Percentiles rank a stretch among this genome's conserved stretches.
These are phyloP conservation scores for Drosophila sechellia DNA, from an alignment of 1,140 invertebrate genomes.

Conservation along the genomic window DNA sequence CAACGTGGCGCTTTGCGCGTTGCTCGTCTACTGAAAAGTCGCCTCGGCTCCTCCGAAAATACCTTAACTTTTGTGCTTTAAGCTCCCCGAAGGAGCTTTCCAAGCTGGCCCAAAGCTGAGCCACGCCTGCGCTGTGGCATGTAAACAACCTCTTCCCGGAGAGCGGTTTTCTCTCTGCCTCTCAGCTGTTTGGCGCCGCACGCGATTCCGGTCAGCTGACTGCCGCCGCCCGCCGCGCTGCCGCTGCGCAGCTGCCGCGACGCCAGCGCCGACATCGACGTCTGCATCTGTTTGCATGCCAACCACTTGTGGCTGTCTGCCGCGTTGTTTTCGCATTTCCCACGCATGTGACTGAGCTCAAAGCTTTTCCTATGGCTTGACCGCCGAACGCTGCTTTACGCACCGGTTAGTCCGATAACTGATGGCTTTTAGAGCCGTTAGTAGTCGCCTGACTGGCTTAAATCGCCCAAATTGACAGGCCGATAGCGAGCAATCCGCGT, in stretches of 20 bases:
- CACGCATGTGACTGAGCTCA: slow-evolving; percentile 34
- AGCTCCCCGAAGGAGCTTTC: slow-evolving; percentile 37
- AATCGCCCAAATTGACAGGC: slow-evolving; percentile 3
- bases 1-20: slow-evolving; percentile 66
- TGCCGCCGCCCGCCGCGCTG: background rate
- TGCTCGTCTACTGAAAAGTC: slow-evolving; percentile 60
- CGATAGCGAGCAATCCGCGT: slow-evolving; percentile 17
- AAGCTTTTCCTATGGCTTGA: slow-evolving; percentile 13
- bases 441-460: slow-evolving; percentile 11
- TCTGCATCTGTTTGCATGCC: slow-evolving; percentile 39
- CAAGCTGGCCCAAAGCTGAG: slow-evolving; percentile 50
- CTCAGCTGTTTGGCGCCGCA: slow-evolving; percentile 53
- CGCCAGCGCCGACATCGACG: slow-evolving; percentile 5
- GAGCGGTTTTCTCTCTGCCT: slow-evolving; percentile 20
- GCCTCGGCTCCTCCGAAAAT: slow-evolving; percentile 21
- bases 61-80: slow-evolving; percentile 52
- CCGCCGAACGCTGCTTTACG: slow-evolving; percentile 5
- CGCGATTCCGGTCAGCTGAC: slow-evolving; percentile 43
- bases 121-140: slow-evolving; percentile 54
- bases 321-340: slow-evolving; percentile 26
- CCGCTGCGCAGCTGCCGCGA: slow-evolving; percentile 1
- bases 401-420: slow-evolving; percentile 15
- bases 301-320: slow-evolving; percentile 59
- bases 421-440: slow-evolving; percentile 29
- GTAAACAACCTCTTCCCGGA: slow-evolving; percentile 57